Evolutionary conservation across 2,888 invertebrate genomes (phyloP).

Genomic region (Tetropium fuscum): DNA sequence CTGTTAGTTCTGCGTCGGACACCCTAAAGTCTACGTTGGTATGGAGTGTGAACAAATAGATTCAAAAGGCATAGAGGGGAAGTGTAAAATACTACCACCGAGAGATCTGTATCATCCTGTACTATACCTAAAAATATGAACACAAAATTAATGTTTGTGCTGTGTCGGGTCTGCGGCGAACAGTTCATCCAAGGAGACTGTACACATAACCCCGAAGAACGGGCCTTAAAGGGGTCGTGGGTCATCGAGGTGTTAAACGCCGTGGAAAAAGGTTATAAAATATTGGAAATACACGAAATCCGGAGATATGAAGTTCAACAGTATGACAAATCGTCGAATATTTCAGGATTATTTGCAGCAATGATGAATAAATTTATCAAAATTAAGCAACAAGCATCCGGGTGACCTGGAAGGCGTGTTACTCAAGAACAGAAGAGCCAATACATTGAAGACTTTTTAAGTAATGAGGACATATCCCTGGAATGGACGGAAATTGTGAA

Average conservation of each 20-base stretch:
- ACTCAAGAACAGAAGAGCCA: slow-evolving; percentile 33
- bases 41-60: slow-evolving; percentile 33
- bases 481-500: not conserved
- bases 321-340: slow-evolving; percentile 42
- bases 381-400: slow-evolving; percentile 50
- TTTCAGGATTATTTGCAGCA: slow-evolving; percentile 52
- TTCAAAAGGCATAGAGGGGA: slow-evolving; percentile 29
- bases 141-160: slow-evolving; percentile 53
- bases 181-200: slow-evolving; percentile 47
- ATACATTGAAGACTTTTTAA: slow-evolving; percentile 10
- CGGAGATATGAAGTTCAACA: slow-evolving; percentile 33
- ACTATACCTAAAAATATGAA: slow-evolving; percentile 37
- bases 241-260: slow-evolving; percentile 55
- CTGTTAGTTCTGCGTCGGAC: slow-evolving; percentile 49
- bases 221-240: slow-evolving; percentile 23
- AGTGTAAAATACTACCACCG: slow-evolving; percentile 41
- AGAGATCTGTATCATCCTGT: slow-evolving; percentile 41
- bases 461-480: not conserved
- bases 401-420: slow-evolving; percentile 45
- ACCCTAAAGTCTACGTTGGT: slow-evolving; percentile 43
- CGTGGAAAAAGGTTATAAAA: slow-evolving; percentile 51
- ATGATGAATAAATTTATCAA: slow-evolving; percentile 56
- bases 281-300: slow-evolving; percentile 41
- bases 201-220: slow-evolving; percentile 42
- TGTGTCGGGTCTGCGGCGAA: slow-evolving; percentile 57